Evolutionary conservation across 92 coral and sea anemone species (phyloP).

Genomic region (Heteractis magnifica): DNA sequence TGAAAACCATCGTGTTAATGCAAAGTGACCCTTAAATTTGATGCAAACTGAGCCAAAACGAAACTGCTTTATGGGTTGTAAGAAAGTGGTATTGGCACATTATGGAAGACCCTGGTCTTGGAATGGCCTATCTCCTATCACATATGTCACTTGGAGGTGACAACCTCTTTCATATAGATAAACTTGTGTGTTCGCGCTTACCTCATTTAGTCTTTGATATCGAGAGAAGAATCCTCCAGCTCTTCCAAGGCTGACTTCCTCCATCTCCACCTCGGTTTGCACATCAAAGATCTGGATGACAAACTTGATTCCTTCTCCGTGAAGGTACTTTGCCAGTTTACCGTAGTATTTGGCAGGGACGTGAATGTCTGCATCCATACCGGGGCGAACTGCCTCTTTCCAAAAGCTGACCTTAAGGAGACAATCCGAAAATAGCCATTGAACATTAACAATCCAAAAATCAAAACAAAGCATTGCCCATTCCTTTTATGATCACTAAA

Average conservation of each 20-base stretch:
- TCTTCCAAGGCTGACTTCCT: slow-evolving; percentile 40
- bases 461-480: no score
- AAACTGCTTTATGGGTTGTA: no score
- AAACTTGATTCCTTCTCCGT: slow-evolving; percentile 51
- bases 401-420: slow-evolving; percentile 70
- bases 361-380: slow-evolving; percentile 73
- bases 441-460: no score
- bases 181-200: neutral
- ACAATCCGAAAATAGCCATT: no score
- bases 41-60: no score
- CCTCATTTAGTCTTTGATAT: slow-evolving; percentile 60
- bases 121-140: no score
- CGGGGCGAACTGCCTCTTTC: slow-evolving; percentile 61
- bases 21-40: no score
- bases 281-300: slow-evolving; percentile 67
- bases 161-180: neutral
- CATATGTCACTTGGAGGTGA: neutral
- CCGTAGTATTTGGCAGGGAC: slow-evolving; percentile 51
- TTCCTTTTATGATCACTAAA: no score
- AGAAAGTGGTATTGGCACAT: no score
- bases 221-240: slow-evolving; percentile 51
- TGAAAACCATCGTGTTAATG: no score
- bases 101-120: no score
- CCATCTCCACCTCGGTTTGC: slow-evolving; percentile 52
- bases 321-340: slow-evolving; percentile 43